phyloP scores from a whole-genome alignment of 2,113 vertebrate genomes.

The Salvator merianae region DNA sequence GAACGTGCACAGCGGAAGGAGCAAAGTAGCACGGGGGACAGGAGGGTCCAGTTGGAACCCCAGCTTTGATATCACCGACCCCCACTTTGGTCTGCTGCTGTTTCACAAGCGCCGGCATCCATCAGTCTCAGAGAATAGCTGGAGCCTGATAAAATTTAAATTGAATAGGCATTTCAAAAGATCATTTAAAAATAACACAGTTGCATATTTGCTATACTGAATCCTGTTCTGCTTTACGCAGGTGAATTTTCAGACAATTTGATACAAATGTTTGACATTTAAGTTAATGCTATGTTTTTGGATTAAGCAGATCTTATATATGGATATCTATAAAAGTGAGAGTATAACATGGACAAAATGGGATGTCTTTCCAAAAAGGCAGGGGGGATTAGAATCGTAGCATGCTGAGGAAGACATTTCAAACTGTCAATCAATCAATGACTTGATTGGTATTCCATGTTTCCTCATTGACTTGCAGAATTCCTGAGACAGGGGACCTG shows the following conservation, averaged over 20 bases:
- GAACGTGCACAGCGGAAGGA: too few species aligned
- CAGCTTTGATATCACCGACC: too few species aligned
- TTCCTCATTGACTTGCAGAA: too few species aligned
- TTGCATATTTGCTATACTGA: too few species aligned
- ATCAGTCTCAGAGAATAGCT: too few species aligned
- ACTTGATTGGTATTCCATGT: too few species aligned
- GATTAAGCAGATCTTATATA: neutral
- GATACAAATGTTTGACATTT: neutral
- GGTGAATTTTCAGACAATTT: constrained; percentile 23
- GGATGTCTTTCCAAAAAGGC: neutral
- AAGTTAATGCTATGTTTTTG: neutral
- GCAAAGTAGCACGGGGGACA: too few species aligned
- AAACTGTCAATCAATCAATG: too few species aligned
- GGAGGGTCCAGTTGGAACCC: too few species aligned
- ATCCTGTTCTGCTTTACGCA: too few species aligned
- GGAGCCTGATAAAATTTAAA: neutral
- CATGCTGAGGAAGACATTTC: neutral
- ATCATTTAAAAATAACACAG: neutral
- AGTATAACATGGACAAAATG: constrained; percentile 1
- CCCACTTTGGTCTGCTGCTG: too few species aligned
- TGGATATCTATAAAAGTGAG: constrained; percentile 22
- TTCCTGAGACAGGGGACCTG: neutral
- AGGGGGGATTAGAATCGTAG: neutral
- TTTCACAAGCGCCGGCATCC: too few species aligned
- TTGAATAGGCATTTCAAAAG: neutral